These are phyloP conservation scores for Drosophila nr. medialis DNA, from an alignment of 2,888 invertebrate species.

Conservation along the genomic window DNA sequence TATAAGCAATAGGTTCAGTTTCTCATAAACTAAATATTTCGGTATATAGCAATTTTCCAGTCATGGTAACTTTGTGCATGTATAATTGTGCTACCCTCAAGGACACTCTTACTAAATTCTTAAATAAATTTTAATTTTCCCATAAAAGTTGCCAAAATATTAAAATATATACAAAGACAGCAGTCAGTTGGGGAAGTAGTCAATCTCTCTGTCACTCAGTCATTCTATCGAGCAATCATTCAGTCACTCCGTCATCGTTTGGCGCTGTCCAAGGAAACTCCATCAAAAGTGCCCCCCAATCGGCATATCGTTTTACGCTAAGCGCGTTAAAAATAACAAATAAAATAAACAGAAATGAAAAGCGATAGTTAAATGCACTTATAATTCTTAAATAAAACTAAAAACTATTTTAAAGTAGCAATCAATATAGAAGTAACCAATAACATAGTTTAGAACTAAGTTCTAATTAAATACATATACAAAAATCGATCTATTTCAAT, in stretches of 20 bases:
- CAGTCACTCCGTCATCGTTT: slow-evolving; percentile 18
- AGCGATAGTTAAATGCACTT: slow-evolving; percentile 35
- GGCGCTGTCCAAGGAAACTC: slow-evolving; percentile 52
- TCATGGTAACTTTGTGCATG: neutral
- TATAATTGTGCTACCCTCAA: neutral
- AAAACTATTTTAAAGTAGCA: neutral
- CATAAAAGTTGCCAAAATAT: neutral
- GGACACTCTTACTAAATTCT: too few relatives aligned
- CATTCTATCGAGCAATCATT: slow-evolving; percentile 21
- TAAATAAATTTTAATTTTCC: neutral
- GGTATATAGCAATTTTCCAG: neutral
- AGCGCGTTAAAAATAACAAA: slow-evolving; percentile 48
- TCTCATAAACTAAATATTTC: neutral
- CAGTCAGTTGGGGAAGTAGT: slow-evolving; percentile 28
- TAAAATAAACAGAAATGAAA: neutral
- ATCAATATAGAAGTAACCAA: neutral
- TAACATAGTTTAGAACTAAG: neutral
- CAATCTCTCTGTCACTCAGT: slow-evolving; percentile 28
- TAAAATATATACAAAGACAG: neutral
- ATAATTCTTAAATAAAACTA: slow-evolving; percentile 4
- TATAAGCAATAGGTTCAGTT: neutral
- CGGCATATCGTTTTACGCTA: slow-evolving; percentile 40
- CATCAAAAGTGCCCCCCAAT: slow-evolving; percentile 51
- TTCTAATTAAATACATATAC: neutral
- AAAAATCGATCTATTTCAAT: neutral